Percentiles rank a stretch among this genome's conserved stretches.
Conservation (phyloP, 1,140 invertebrate genomes). For the Drosophila seguyi region DNA sequence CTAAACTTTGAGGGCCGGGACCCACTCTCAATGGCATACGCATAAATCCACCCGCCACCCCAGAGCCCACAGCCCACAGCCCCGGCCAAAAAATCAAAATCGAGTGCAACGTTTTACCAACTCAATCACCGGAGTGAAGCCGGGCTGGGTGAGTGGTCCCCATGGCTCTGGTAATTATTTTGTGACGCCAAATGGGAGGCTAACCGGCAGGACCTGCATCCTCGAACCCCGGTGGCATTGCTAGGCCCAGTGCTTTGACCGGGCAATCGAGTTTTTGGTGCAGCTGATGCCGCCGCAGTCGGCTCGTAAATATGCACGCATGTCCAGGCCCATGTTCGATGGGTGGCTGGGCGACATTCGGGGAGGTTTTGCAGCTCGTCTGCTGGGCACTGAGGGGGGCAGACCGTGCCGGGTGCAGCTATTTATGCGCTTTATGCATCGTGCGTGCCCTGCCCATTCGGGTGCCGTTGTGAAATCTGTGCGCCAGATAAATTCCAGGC, state of each 20-base stretch:
- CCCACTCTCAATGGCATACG: slow-evolving; percentile 50
- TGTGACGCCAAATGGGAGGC: slow-evolving; percentile 68
- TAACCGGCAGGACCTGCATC: slow-evolving; percentile 24
- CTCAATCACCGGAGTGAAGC: slow-evolving; percentile 68
- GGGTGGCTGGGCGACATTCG: slow-evolving; percentile 8
- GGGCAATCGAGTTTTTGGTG: slow-evolving; percentile 79
- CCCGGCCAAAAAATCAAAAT: slow-evolving; percentile 70
- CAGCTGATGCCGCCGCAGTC: slow-evolving; percentile 79
- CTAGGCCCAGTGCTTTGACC: slow-evolving; percentile 28
- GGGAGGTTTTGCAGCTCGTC: background rate
- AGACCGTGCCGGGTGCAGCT: slow-evolving; percentile 59
- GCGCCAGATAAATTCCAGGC: slow-evolving; percentile 76
- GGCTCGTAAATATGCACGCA: slow-evolving; percentile 83
- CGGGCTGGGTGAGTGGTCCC: slow-evolving; percentile 31
- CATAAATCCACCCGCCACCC: slow-evolving; percentile 58
- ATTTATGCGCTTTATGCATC: slow-evolving; percentile 80
- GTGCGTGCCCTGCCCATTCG: slow-evolving; percentile 77
- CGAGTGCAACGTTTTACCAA: slow-evolving; percentile 78
- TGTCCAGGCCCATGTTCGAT: slow-evolving; percentile 60
- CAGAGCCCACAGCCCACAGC: slow-evolving; percentile 1
- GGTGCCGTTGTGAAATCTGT: slow-evolving; percentile 70
- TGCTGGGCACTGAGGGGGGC: background rate
- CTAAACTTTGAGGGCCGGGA: slow-evolving; percentile 50
- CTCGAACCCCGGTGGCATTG: slow-evolving; percentile 13
- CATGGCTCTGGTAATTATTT: slow-evolving; percentile 79